Percentiles rank a stretch among this genome's conserved stretches.
Evolutionary conservation across 2,797 vertebrate genomes (phyloP).

Genomic region (Poecile montanus): DNA sequence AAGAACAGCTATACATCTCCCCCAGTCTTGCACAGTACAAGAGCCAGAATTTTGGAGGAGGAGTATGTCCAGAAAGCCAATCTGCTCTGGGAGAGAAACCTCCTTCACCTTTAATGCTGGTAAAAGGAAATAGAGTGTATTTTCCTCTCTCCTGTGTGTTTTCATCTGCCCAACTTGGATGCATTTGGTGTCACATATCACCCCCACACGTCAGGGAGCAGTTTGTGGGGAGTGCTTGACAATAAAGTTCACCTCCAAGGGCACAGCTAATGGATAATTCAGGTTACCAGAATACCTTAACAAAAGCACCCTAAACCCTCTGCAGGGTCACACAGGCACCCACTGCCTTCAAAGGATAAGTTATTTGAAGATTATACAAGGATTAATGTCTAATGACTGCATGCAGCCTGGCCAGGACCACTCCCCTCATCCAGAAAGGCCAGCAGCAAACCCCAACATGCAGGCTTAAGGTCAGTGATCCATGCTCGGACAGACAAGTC

Average conservation of each 20-base stretch:
- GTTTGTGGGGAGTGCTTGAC: background rate
- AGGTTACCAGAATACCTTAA: background rate
- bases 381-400: background rate
- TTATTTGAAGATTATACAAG: background rate
- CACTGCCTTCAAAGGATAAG: background rate
- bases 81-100: background rate
- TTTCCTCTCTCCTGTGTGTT: background rate
- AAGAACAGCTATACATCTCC: background rate
- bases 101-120: background rate
- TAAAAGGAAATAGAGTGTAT: background rate
- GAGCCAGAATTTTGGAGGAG: background rate
- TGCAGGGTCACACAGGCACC: background rate
- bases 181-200: background rate
- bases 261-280: background rate
- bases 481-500: background rate
- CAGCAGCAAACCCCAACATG: background rate
- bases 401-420: rapidly evolving
- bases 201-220: background rate
- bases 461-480: background rate
- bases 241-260: background rate
- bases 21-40: background rate
- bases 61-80: background rate
- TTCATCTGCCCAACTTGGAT: background rate
- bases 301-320: background rate
- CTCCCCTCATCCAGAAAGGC: background rate